These are phyloP conservation scores for Archips crataeganus DNA, from an alignment of 2,888 invertebrate species.

Conservation along the genomic window DNA sequence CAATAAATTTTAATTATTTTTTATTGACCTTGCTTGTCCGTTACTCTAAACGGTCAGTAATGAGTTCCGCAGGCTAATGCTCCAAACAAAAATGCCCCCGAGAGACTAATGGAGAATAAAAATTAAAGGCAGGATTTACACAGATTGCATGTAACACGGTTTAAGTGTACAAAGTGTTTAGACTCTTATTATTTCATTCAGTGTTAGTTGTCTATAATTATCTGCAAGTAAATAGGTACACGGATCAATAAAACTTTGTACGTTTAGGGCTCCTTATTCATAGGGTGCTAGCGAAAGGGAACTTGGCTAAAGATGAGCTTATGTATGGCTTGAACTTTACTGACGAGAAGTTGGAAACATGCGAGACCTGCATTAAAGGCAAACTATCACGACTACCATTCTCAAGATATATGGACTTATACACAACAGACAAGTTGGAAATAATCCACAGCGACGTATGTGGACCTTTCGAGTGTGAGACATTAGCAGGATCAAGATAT, in stretches of 20 bases:
- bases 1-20: conserved; percentile 9
- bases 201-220: background rate
- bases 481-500: too few relatives aligned
- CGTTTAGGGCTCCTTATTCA: too few relatives aligned
- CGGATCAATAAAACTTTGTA: too few relatives aligned
- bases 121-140: conserved; percentile 40
- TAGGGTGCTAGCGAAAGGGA: too few relatives aligned
- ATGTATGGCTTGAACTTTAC: conserved; percentile 10
- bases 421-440: too few relatives aligned
- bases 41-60: conserved; percentile 39
- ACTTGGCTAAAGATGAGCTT: conserved; percentile 6
- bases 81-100: conserved; percentile 39
- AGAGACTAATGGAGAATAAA: conserved; percentile 37
- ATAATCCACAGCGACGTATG: too few relatives aligned
- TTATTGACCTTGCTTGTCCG: conserved; percentile 14
- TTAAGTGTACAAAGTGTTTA: conserved; percentile 11
- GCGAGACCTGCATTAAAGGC: conserved; percentile 15
- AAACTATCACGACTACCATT: conserved; percentile 7
- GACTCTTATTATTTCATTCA: background rate
- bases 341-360: conserved; percentile 7
- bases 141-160: conserved; percentile 26
- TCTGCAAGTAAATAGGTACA: too few relatives aligned
- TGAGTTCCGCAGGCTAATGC: conserved; percentile 36
- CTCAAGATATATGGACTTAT: background rate
- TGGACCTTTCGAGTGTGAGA: too few relatives aligned